A percentile compares a stretch with the other conserved stretches of the same genome.
phyloP scores from a whole-genome alignment of 2,888 invertebrate genomes.

The Sarcophaga rosellei region DNA sequence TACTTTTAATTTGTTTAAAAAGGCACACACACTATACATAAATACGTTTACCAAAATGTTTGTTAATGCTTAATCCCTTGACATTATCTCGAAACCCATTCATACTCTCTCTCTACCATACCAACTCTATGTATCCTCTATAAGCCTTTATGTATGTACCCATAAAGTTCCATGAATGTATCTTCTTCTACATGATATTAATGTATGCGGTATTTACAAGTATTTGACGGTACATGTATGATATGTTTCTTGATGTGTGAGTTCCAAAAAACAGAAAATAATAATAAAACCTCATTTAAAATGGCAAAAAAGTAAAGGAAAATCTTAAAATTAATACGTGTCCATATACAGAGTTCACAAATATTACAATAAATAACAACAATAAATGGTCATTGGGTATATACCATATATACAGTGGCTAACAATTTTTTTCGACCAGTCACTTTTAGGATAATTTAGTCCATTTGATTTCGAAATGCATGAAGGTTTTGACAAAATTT shows the following conservation, averaged over 20 bases:
- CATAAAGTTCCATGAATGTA: background rate
- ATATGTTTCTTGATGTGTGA: constrained; percentile 1
- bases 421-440: background rate
- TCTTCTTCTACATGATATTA: background rate
- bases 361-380: constrained; percentile 60
- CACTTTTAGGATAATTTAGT: too few species aligned
- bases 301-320: constrained; percentile 29
- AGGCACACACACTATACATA: constrained; percentile 21
- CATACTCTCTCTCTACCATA: background rate
- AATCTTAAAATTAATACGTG: constrained; percentile 58
- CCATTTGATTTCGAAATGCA: too few species aligned
- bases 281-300: constrained; percentile 30
- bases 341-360: constrained; percentile 61
- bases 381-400: constrained; percentile 44
- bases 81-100: constrained; percentile 61
- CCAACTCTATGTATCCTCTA: constrained; percentile 19
- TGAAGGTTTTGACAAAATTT: too few species aligned
- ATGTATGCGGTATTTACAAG: too few species aligned
- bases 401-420: background rate
- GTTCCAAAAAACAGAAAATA: constrained; percentile 6
- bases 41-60: constrained; percentile 8
- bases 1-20: constrained; percentile 52
- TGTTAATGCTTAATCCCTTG: constrained; percentile 60
- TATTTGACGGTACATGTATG: too few species aligned
- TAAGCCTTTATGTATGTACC: background rate